Conservation (phyloP, 2,113 vertebrate genomes). For the Micromys minutus region DNA sequence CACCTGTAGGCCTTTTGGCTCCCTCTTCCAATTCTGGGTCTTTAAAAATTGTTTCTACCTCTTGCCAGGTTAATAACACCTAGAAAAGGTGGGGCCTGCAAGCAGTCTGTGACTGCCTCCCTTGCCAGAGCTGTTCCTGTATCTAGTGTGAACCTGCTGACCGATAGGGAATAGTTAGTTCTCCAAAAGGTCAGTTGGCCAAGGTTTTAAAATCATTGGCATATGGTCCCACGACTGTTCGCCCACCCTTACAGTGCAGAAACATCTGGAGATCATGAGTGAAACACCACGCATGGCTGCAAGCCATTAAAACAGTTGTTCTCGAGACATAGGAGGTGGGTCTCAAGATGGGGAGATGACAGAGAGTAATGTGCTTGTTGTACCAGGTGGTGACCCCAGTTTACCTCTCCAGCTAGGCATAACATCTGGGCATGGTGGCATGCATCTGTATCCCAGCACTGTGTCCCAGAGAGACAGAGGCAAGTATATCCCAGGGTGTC, state of each 20-base stretch:
- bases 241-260: neutral
- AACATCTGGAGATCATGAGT: neutral
- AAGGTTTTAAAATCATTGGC: neutral
- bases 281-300: no score
- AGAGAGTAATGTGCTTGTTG: neutral
- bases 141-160: neutral
- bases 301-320: neutral
- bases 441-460: neutral
- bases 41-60: neutral
- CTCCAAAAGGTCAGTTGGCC: neutral
- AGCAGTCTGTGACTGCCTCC: neutral
- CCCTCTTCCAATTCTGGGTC: neutral
- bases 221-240: fast-evolving
- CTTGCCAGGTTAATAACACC: neutral
- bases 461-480: neutral
- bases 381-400: neutral
- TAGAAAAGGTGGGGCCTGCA: neutral
- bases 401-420: neutral
- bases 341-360: neutral
- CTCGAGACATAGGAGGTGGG: neutral
- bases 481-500: neutral
- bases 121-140: neutral
- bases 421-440: neutral
- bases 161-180: neutral
- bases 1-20: neutral